Conservation (phyloP, 2,888 invertebrate genomes). For the Sturmia bella region DNA sequence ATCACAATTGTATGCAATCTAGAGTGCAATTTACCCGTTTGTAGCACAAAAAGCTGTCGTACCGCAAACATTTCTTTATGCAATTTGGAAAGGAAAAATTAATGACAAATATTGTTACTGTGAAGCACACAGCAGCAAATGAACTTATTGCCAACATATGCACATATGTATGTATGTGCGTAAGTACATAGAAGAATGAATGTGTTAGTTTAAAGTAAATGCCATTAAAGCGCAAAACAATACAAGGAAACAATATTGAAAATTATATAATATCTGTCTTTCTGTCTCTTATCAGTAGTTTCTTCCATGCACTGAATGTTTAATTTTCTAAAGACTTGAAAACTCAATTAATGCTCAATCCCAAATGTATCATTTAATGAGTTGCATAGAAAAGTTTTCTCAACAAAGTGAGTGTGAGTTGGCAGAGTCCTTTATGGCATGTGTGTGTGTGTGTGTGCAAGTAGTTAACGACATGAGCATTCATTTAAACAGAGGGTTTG, state of each 20-base stretch:
- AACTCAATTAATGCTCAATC: constrained; percentile 63
- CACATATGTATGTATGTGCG: not conserved
- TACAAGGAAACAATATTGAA: constrained; percentile 50
- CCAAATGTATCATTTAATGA: constrained; percentile 55
- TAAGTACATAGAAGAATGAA: not conserved
- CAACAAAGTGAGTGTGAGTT: not conserved
- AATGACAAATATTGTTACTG: constrained; percentile 50
- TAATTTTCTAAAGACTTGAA: constrained; percentile 65
- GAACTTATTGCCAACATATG: no score
- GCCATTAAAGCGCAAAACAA: constrained; percentile 59
- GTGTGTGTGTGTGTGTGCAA: not conserved
- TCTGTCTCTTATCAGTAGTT: constrained; percentile 42
- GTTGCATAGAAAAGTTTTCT: constrained; percentile 12
- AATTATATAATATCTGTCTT: constrained; percentile 53
- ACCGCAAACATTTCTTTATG: constrained; percentile 30
- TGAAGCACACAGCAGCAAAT: no score
- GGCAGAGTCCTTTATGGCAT: not conserved
- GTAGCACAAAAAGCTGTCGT: not conserved
- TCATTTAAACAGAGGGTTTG: not conserved
- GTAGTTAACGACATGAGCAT: not conserved
- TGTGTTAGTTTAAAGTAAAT: constrained; percentile 36
- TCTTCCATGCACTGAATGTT: constrained; percentile 50
- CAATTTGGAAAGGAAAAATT: constrained; percentile 45
- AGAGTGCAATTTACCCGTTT: constrained; percentile 11
- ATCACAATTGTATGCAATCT: constrained; percentile 38